Conservation (phyloP, 2,113 vertebrate genomes). For the Condylura cristata region DNA sequence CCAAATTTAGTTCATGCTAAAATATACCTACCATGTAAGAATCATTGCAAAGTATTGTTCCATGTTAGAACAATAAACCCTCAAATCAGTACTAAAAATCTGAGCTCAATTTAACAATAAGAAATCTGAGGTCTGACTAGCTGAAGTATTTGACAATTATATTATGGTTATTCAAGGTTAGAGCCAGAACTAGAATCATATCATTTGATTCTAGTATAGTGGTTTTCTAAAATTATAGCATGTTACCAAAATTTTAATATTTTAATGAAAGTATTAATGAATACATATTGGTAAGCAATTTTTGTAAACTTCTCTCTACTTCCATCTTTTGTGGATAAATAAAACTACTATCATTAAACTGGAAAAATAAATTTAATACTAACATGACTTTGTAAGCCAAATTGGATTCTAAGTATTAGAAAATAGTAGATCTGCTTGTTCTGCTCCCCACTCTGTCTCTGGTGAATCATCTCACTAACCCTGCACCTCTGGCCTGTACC, state of each 20-base stretch:
- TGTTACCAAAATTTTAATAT: neutral
- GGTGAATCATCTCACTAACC: too few relatives aligned
- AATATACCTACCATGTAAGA: neutral
- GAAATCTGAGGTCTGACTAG: neutral
- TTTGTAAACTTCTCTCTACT: neutral
- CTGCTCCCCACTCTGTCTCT: too few relatives aligned
- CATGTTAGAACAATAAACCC: neutral
- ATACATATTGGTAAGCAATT: neutral
- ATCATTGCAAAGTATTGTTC: neutral
- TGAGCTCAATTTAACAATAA: neutral
- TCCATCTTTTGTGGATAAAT: neutral
- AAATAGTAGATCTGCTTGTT: conserved; percentile 23
- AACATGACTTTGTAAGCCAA: neutral
- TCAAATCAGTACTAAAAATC: neutral
- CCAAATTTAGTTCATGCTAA: neutral
- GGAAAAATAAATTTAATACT: neutral
- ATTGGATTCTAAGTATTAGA: neutral
- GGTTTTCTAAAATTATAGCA: neutral
- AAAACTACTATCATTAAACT: neutral
- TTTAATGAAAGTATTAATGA: neutral
- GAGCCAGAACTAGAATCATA: neutral
- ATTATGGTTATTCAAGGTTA: neutral
- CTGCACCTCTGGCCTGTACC: too few relatives aligned
- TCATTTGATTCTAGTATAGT: neutral
- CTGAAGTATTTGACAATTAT: neutral